Conservation (phyloP, 2,113 vertebrate species). For the Pipa parva region DNA sequence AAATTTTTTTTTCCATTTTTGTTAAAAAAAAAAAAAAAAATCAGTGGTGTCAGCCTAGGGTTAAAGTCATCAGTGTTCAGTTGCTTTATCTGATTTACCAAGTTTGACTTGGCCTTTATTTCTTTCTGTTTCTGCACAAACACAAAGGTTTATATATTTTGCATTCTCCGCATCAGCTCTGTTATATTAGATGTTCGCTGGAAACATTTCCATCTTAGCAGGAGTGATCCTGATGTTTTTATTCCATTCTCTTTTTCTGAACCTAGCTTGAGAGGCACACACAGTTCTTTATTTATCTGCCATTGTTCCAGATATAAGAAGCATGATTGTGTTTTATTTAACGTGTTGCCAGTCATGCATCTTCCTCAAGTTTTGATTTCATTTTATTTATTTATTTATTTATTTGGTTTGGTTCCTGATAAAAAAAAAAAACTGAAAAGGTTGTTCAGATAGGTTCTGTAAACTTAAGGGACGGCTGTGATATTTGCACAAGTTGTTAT, state of each 20-base stretch:
- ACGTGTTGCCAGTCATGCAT: slow-evolving; percentile 15
- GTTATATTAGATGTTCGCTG: slow-evolving; percentile 7
- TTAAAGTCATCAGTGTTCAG: slow-evolving; percentile 10
- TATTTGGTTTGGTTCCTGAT: background rate
- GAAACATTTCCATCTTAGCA: slow-evolving; percentile 30
- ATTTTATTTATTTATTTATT: background rate
- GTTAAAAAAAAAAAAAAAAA: no score
- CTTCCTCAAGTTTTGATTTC: background rate
- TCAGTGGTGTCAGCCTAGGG: no score
- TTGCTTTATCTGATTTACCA: slow-evolving; percentile 2
- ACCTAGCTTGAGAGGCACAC: background rate
- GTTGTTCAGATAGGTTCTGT: slow-evolving; percentile 13
- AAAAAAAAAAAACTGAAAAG: slow-evolving; percentile 15
- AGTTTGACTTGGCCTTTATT: background rate
- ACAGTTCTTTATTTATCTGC: background rate
- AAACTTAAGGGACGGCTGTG: slow-evolving; percentile 8
- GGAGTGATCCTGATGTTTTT: slow-evolving; percentile 26
- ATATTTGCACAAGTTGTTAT: slow-evolving; percentile 33
- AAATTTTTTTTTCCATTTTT: no score
- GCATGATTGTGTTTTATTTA: slow-evolving; percentile 12
- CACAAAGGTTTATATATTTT: slow-evolving; percentile 10
- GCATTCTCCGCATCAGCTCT: slow-evolving; percentile 14
- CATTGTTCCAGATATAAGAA: slow-evolving; percentile 18
- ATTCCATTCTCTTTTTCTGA: background rate
- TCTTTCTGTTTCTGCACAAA: background rate